Evolutionary conservation across 2,113 vertebrate genomes (phyloP).

Genomic region (Pachyramphus minor): DNA sequence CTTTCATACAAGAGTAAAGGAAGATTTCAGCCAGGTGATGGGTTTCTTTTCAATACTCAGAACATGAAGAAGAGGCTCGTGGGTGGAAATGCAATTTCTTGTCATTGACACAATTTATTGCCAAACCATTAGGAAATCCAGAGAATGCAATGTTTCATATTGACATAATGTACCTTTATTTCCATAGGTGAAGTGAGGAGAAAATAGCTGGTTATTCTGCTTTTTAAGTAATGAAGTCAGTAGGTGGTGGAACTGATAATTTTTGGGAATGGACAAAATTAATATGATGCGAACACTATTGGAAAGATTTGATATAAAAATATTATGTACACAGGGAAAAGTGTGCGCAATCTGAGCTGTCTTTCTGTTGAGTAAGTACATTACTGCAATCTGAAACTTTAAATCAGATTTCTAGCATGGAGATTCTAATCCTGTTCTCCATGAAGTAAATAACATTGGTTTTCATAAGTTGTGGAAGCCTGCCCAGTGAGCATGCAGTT

Average conservation of each 20-base stretch:
- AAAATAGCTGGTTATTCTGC: background rate
- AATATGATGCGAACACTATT: background rate
- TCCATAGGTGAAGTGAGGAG: background rate
- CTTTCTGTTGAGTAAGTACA: background rate
- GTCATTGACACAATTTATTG: background rate
- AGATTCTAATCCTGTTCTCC: background rate
- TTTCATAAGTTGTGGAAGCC: background rate
- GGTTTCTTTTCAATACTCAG: background rate
- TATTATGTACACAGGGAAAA: background rate
- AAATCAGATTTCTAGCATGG: background rate
- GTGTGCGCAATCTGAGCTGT: background rate
- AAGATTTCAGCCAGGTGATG: background rate
- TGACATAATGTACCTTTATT: background rate
- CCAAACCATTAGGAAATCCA: background rate
- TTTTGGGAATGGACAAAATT: background rate
- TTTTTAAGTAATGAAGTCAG: background rate
- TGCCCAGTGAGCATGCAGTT: background rate
- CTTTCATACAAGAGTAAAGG: background rate
- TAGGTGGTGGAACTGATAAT: background rate
- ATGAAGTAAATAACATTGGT: background rate
- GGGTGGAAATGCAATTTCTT: background rate
- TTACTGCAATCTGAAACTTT: background rate
- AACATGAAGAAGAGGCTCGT: background rate
- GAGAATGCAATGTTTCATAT: background rate
- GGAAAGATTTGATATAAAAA: background rate